Base-by-base conservation (phyloP, 35 echinoderm and acorn worm genomes). In the Heliocidaris erythrogramma region DNA sequence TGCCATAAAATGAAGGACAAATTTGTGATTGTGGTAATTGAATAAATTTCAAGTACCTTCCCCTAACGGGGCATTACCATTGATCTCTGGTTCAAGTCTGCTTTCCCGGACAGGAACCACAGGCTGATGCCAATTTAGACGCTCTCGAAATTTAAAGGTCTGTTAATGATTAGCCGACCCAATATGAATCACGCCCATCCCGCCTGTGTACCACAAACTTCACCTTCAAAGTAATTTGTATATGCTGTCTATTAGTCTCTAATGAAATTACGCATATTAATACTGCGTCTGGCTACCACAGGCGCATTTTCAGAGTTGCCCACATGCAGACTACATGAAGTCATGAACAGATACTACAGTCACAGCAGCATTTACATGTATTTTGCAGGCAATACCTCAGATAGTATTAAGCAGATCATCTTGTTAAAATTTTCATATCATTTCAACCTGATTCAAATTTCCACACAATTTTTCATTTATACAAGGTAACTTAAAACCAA, bases 21-120 rank as follows among this genome's bases (percentile, higher is more conserved):
- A 78, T 27, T 78, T 78, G 21, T 27, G 65, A 78, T 78, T 78
- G 65, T 78, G 0, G 65, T 78, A 78, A 78, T 78, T 78, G 21
- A 78, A 78, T 78, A 18, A 78, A 78, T 78, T 78, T 78, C 18
- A 78, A 78, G 65, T 78, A 78, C 65, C 65, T 78, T 78, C 65
- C 65, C 65, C 14, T 27, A 78, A 78, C 65, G 65, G 65, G 21
- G 27, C 65, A 78, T 21, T 78, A 78, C 65, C 65, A 6, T 18
- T 78, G 65, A 78, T 78, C 27, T 18, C 21, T 18, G 65, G 65
- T 78, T 78, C 65, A 78, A 78, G 65, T 21, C 65, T 78, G 14
- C 27, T 18, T 78, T 18, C 27, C 65, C 18, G n/a, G 65, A 78
- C 65, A 24, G 65, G 65, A 78, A 78, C 65, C 65, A 8, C 65